These are phyloP conservation scores for Bucco capensis DNA, from an alignment of 2,113 vertebrate genomes.

Conservation along the genomic window DNA sequence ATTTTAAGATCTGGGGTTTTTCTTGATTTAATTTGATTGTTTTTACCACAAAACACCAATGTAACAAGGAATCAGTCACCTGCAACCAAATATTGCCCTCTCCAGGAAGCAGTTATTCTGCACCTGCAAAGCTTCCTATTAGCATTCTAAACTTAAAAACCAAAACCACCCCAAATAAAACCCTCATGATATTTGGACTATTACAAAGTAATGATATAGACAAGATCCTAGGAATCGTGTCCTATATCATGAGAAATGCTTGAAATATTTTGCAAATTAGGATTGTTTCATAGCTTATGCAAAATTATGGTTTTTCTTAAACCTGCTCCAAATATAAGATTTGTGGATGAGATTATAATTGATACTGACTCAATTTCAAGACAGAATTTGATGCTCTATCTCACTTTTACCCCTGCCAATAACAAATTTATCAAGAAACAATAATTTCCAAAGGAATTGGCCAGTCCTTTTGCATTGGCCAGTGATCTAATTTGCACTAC, in stretches of 20 bases:
- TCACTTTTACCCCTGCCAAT: neutral
- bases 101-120: conserved; percentile 34
- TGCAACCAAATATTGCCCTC: conserved; percentile 43
- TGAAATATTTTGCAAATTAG: neutral
- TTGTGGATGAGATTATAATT: neutral
- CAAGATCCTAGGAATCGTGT: neutral
- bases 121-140: neutral
- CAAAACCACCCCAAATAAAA: neutral
- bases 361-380: neutral
- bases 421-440: neutral
- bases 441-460: neutral
- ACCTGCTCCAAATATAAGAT: neutral
- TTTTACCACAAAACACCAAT: neutral
- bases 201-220: neutral
- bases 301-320: neutral
- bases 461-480: neutral
- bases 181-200: rapidly evolving
- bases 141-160: neutral
- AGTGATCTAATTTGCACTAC: neutral
- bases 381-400: neutral
- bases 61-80: neutral
- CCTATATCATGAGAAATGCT: neutral
- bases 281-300: neutral
- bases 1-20: neutral
- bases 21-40: neutral